These are phyloP conservation scores for Potorous gilbertii DNA, from an alignment of 2,797 vertebrate genomes.

Conservation along the genomic window DNA sequence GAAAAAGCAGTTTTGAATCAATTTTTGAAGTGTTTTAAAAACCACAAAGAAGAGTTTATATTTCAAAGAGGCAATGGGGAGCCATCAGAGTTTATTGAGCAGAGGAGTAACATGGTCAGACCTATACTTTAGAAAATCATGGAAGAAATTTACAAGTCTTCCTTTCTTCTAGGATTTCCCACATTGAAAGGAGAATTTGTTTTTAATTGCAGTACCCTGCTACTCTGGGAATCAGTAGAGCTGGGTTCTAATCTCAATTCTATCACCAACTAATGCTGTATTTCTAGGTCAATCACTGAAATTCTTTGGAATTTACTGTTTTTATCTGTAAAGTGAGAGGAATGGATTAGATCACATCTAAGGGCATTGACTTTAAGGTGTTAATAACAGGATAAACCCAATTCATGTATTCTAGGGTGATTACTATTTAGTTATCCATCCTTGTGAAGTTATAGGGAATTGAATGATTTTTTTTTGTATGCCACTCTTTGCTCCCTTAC, in stretches of 20 bases:
- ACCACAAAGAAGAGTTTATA: not conserved
- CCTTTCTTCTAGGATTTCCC: not conserved
- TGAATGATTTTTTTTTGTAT: slow-evolving; percentile 56
- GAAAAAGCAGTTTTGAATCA: not conserved
- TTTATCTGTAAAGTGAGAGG: not conserved
- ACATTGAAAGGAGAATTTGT: not conserved
- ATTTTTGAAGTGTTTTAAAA: not conserved
- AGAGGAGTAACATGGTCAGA: not conserved
- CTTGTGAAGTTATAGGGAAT: slow-evolving; percentile 73
- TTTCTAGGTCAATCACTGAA: not conserved
- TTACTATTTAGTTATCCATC: not conserved
- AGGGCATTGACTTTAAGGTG: not conserved
- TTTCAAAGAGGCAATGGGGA: not conserved
- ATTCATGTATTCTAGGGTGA: slow-evolving; percentile 50
- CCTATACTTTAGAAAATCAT: not conserved
- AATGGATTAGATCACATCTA: not conserved
- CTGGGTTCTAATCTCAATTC: not conserved
- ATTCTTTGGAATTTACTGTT: not conserved
- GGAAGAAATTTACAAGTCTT: not conserved
- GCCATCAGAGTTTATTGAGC: not conserved
- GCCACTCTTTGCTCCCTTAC: slow-evolving; percentile 57
- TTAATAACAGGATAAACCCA: slow-evolving; percentile 35
- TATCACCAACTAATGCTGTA: not conserved
- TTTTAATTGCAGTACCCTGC: not conserved
- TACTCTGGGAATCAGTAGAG: not conserved